Evolutionary conservation across 2,888 invertebrate species (phyloP).

Genomic region (Amblyjoppa proteus): DNA sequence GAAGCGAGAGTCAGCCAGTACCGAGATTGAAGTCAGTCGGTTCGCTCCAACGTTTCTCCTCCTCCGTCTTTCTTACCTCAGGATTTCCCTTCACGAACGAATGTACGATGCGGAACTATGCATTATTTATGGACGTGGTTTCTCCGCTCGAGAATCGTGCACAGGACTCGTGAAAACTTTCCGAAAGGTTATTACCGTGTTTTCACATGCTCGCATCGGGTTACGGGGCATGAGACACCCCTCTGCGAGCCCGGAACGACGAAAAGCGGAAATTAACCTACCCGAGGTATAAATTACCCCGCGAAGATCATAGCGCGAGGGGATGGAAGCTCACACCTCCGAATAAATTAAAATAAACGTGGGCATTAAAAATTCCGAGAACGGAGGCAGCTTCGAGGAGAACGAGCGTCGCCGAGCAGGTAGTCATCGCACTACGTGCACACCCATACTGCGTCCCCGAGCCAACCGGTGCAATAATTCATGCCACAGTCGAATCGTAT

Average conservation of each 20-base stretch:
- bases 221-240: neutral
- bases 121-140: conserved; percentile 64
- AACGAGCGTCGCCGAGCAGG: conserved; percentile 39
- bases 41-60: neutral
- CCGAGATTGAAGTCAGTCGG: conserved; percentile 28
- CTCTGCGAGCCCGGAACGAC: neutral
- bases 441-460: conserved; percentile 6
- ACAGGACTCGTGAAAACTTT: conserved; percentile 19
- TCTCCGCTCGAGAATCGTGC: conserved; percentile 24
- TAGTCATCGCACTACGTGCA: conserved; percentile 1
- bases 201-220: conserved; percentile 14
- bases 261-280: conserved; percentile 16
- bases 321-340: conserved; percentile 44
- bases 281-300: conserved; percentile 7
- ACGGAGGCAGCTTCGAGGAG: neutral
- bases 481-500: conserved; percentile 24
- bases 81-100: conserved; percentile 5
- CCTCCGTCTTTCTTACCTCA: conserved; percentile 13
- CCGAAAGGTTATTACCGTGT: neutral
- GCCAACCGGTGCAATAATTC: conserved; percentile 25
- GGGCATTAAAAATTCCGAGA: conserved; percentile 19
- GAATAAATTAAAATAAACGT: conserved; percentile 33
- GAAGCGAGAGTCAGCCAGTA: conserved; percentile 28
- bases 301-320: neutral
- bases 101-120: conserved; percentile 56